Percentiles rank a stretch among this genome's conserved stretches.
Conservation (phyloP, 1,140 invertebrate species). For the Marisa cornuarietis region DNA sequence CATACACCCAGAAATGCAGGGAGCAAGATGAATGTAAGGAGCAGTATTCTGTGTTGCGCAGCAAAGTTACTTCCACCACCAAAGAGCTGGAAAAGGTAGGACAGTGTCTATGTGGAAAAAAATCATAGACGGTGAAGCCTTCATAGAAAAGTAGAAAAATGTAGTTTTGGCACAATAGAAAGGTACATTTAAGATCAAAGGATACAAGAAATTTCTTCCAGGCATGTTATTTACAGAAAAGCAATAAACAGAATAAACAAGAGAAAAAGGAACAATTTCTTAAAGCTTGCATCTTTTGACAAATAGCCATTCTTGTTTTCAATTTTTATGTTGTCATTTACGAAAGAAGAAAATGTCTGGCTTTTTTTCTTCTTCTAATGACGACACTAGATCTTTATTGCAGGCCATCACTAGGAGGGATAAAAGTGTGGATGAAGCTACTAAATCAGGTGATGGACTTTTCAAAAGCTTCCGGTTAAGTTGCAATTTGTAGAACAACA, state of each 20-base stretch:
- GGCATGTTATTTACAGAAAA: neutral
- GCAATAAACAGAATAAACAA: neutral
- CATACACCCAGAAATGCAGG: neutral
- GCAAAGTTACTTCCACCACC: neutral
- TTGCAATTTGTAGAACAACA: no score
- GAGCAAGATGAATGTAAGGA: neutral
- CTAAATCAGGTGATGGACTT: neutral
- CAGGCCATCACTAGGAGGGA: neutral
- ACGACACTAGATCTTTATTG: neutral
- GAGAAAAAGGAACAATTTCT: neutral
- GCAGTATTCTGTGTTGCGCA: neutral
- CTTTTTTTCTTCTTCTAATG: neutral
- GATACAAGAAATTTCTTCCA: neutral
- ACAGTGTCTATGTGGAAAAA: neutral
- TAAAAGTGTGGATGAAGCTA: neutral
- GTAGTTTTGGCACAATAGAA: no score
- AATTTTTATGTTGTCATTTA: neutral
- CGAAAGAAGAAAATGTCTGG: neutral
- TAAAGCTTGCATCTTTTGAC: neutral
- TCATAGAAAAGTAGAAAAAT: no score
- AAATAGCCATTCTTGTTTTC: neutral
- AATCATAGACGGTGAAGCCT: neutral
- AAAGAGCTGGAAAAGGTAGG: slow-evolving; percentile 4
- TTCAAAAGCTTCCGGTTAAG: neutral
- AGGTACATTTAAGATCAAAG: no score